Base-by-base conservation (phyloP, 2,888 invertebrate genomes). In the Lasiommata megera region DNA sequence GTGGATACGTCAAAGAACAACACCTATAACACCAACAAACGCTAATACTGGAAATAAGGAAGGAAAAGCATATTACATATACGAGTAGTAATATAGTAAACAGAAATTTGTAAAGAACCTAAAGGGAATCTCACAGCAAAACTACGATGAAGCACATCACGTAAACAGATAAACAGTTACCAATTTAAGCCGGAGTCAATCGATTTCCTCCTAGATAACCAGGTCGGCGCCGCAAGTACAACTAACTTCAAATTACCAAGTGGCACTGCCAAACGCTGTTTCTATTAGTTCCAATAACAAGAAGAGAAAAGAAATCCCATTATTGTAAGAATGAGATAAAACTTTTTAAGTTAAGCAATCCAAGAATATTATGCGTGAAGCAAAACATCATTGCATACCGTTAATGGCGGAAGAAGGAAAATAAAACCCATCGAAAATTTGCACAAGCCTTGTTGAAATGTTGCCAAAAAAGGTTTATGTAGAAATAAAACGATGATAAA, bases 161-260 rank as follows among this genome's bases (percentile, higher is more conserved):
- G 36, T 16, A 7, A 14, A 37, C 23, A 54, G 54, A 54, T 46
- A 46, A 54, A 54, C 54, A 54, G 54, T 54, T 46, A 54, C 23
- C 55, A 50, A 56, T 50, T 43, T 34, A 37, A 52, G 40, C 46
- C 40, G 28, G 41, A 54, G 31, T 54, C 48, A 48, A 58, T 54
- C 36, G 53, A 58, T 58, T 54, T 48, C 52, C 46, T 41, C 34
- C 34, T 18, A 38, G 53, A 47, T 48, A 53, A 47, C 46, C 41
- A 34, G 44, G 40, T 40, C 40, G 43, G 11, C 48, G 12, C 29
- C 51, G 28, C 46, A 36, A 12, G 23, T 48, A 37, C 6, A 56
- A 43, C 23, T 46, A 50, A 51, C 58, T 55, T 41, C 28, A 37
- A 53, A 29, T 44, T 37, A 34, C 55, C 55, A 41, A 28, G 7